Percentiles rank a stretch among this genome's conserved stretches.
Conservation (phyloP, 2,797 vertebrate genomes). For the Pogonophryne albipinna region DNA sequence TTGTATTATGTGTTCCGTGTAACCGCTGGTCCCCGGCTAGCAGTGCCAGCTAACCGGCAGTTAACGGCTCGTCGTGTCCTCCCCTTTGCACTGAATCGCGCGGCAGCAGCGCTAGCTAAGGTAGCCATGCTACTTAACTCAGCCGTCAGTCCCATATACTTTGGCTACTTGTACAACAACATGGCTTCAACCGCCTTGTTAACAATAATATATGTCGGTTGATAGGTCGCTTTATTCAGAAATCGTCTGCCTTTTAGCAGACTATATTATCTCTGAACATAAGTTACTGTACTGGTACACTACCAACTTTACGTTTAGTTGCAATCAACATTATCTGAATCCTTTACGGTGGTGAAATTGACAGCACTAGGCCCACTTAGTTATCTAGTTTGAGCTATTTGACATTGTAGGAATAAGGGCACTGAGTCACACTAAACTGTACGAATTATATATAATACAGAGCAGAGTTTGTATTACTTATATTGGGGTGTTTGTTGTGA, state of each 20-base stretch:
- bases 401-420: no score
- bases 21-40: neutral
- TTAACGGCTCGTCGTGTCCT: constrained; percentile 38
- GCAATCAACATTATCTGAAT: neutral
- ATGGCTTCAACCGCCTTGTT: accelerated
- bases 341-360: no score
- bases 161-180: neutral
- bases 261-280: neutral
- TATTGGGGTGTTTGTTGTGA: neutral
- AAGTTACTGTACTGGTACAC: neutral
- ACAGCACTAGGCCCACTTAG: neutral
- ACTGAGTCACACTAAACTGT: neutral
- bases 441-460: neutral
- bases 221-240: neutral
- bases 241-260: neutral
- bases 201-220: accelerated
- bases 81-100: constrained; percentile 51
- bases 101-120: constrained; percentile 39
- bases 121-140: constrained; percentile 34
- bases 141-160: neutral
- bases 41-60: constrained; percentile 39
- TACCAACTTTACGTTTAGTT: neutral
- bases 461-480: no score
- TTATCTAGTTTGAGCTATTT: neutral
- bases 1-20: accelerated